Evolutionary conservation across 2,888 invertebrate genomes (phyloP).

Genomic region (Helicoverpa assulta): DNA sequence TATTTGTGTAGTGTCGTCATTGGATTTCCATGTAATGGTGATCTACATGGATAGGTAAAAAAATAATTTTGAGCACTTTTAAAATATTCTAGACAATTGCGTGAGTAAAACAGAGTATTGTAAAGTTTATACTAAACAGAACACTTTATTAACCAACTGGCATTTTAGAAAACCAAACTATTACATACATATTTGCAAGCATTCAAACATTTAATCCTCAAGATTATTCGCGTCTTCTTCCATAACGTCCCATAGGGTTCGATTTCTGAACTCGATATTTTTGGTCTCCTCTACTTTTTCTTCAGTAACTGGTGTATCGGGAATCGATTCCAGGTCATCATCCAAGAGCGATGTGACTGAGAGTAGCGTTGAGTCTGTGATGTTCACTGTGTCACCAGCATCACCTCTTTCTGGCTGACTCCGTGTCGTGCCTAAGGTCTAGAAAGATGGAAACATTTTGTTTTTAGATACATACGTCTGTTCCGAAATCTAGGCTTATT

Average conservation of each 20-base stretch:
- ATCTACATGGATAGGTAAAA: too few relatives aligned
- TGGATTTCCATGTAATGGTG: too few relatives aligned
- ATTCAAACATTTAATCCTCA: conserved; percentile 48
- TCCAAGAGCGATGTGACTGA: conserved; percentile 82
- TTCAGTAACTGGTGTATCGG: conserved; percentile 53
- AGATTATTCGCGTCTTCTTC: conserved; percentile 74
- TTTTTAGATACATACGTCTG: not conserved
- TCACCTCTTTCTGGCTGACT: conserved; percentile 80
- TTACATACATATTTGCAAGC: not conserved
- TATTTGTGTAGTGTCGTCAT: too few relatives aligned
- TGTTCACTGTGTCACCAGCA: conserved; percentile 77
- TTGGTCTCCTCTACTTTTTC: conserved; percentile 64
- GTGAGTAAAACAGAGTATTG: conserved; percentile 2
- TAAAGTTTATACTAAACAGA: conserved; percentile 15
- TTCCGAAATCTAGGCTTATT: not conserved
- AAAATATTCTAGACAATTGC: not conserved
- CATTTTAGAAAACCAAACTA: conserved; percentile 20
- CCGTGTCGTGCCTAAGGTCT: conserved; percentile 76
- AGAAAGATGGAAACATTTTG: conserved; percentile 24
- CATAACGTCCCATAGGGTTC: conserved; percentile 78
- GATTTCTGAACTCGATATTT: conserved; percentile 63
- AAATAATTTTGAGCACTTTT: not conserved
- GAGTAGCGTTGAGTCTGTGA: conserved; percentile 78
- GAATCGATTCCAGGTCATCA: conserved; percentile 72
- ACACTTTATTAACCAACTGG: conserved; percentile 32